phyloP scores from a whole-genome alignment of 1,140 invertebrate genomes.

The Pseudoatta argentina region DNA sequence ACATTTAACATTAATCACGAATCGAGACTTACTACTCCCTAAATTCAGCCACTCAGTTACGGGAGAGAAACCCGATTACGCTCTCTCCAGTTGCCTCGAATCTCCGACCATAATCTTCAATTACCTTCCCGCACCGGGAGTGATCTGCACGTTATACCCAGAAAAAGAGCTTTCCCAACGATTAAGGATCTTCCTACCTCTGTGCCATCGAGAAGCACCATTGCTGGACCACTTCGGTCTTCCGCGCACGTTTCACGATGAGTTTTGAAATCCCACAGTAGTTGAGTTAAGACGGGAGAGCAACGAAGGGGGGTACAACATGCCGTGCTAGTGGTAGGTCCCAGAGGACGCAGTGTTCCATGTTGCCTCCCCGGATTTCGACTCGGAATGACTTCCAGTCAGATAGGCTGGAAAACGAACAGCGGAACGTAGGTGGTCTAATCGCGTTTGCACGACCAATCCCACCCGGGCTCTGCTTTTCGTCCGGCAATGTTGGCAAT shows the following conservation, averaged over 20 bases:
- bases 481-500: slow-evolving; percentile 56
- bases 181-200: slow-evolving; percentile 24
- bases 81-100: not conserved
- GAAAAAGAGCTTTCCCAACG: not conserved
- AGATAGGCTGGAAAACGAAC: slow-evolving; percentile 36
- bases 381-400: slow-evolving; percentile 60
- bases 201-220: not conserved
- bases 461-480: not conserved
- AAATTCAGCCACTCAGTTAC: not conserved
- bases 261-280: slow-evolving; percentile 58
- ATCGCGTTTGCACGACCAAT: slow-evolving; percentile 67
- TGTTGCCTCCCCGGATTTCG: slow-evolving; percentile 27
- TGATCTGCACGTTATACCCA: slow-evolving; percentile 1
- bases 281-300: not conserved
- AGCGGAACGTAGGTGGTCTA: slow-evolving; percentile 26
- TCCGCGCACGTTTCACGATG: slow-evolving; percentile 60
- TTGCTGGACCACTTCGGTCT: slow-evolving; percentile 7
- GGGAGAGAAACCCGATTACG: slow-evolving; percentile 1
- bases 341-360: slow-evolving; percentile 38
- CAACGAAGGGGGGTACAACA: not conserved
- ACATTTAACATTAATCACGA: not conserved
- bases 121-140: slow-evolving; percentile 1
- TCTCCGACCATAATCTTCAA: slow-evolving; percentile 30
- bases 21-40: not conserved
- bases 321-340: slow-evolving; percentile 5